Evolutionary conservation across 2,888 invertebrate species (phyloP), one percentile per base, ranked within the genome.

Genomic region (Lamproptera curius): DNA sequence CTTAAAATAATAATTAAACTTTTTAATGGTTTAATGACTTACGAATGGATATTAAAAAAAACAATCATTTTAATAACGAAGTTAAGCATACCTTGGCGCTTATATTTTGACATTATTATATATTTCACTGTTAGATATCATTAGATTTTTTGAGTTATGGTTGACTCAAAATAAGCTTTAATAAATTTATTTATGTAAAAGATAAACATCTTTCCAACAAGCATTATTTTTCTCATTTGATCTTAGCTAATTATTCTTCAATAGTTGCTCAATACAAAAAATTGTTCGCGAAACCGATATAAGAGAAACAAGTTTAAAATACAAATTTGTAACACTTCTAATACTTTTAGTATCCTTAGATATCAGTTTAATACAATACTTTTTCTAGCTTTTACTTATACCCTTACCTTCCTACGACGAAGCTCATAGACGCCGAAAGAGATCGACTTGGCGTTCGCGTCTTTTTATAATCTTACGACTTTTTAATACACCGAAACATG

Each of bases 321-420:
- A 87, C 86, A 85, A 87, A 85, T 87, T 87, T 87, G 86, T 86
- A 87, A 87, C 82, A 84, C 65, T 69, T 81, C 71, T 78, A 80
- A 84, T 84, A 85, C 77, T 82, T 76, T 82, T 72, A 83, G 77
- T 82, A 84, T 81, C 72, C 65, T 76, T 80, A 78, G 78, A 78
- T 78, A 78, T 78, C 74, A 73, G 66, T 75, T 79, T 73, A 78
- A 76, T 77, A 74, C 71, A 67, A 62, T 72, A 71, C 63, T 76
- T 73, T 62, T 59, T 50, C 59, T 82, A 80, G 73, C 69, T 68
- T 74, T 76, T 79, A 75, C 67, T 60, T 69, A 77, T 82, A 84
- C 80, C 81, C 85, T 86, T 85, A 85, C 70, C 67, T 76, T 65
- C 76, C 85, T 84, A 86, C 67, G 63, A 78, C 80, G 70, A 86